Base-by-base conservation (phyloP, 2,797 vertebrate species). In the Lepidocolaptes lacrymiger region DNA sequence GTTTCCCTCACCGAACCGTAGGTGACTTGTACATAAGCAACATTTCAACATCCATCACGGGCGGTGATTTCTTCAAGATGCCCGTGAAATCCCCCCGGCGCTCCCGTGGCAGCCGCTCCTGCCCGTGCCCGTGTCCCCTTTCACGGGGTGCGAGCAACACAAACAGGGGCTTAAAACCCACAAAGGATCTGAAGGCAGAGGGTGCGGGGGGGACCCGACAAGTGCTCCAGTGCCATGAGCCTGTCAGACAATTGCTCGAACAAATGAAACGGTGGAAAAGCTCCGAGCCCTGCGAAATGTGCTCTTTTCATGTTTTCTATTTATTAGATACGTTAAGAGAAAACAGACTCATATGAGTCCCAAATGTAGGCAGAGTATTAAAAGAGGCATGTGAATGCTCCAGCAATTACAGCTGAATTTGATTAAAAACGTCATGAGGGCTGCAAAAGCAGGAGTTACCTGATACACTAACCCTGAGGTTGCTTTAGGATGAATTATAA, bases 401-500 rank as follows among this genome's bases (percentile, higher is more conserved):
- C 85, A 78, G 92, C 94, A 97, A 96, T 94, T 93, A 93, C 96
- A 97, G 96, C 97, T 97, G 97, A 91, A 93, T 95, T 95, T 95
- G 94, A 97, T 97, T 97, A 97, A 97, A 94, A 90, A 94, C 81
- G 91, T 97, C 94, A 94, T 6, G 82, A 95, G 94, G 91, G 36
- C 93, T 89, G 93, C 85, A 86, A 93, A 94, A 83, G 96, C 93
- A 73, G 88, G 82, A 93, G 96, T 97, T 96, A 97, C 96, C 93
- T 92, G 96, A 96, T 97, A 88, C 92, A 93, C 93, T 96, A 90
- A 94, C 92, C 96, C 96, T 32, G 91, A 94, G 96, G 96, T 97
- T 96, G 94, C 95, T 97, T 91, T 93, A 89, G 94, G 92, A 97
- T 96, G 97, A 97, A 97, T 97, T 97, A 97, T 97, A 96, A 95